A percentile compares a stretch with the other conserved stretches of the same genome.
Evolutionary conservation across 2,113 vertebrate species (phyloP).

Genomic region (Lepus timidus): DNA sequence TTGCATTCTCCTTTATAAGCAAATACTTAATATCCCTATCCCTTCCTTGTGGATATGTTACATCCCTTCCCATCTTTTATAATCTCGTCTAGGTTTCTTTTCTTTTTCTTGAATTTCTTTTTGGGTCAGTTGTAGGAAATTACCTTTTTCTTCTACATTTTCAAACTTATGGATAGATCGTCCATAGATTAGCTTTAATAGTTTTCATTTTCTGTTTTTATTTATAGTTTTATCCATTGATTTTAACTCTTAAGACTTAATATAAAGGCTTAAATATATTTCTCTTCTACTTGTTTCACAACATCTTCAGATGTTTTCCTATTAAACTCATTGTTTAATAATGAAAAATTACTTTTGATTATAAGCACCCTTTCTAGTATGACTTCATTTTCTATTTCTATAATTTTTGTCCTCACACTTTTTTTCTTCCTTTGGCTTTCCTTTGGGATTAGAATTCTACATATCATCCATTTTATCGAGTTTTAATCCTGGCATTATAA

Average conservation of each 20-base stretch:
- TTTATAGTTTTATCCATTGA: neutral
- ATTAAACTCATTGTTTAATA: slow-evolving; percentile 14
- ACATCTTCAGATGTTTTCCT: neutral
- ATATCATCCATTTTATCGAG: neutral
- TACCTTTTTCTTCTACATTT: slow-evolving; percentile 26
- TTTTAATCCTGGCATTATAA: slow-evolving; percentile 18
- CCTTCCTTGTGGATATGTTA: neutral
- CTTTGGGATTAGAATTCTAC: neutral
- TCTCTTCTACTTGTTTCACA: neutral
- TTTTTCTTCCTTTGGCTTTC: neutral
- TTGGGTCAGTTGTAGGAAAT: neutral
- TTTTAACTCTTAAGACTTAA: neutral
- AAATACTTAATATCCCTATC: neutral
- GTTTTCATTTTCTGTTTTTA: slow-evolving; percentile 11
- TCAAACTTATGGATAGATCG: neutral
- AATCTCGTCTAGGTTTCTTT: neutral
- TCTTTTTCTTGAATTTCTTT: neutral
- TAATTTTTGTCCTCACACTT: neutral
- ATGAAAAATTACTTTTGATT: neutral
- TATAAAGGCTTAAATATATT: neutral
- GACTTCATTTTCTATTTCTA: neutral
- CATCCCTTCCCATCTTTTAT: neutral
- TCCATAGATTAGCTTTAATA: neutral
- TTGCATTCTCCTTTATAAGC: slow-evolving; percentile 1
- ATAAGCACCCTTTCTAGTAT: neutral